Conservation (phyloP, 2,797 vertebrate species). For the Propithecus deckenii region DNA sequence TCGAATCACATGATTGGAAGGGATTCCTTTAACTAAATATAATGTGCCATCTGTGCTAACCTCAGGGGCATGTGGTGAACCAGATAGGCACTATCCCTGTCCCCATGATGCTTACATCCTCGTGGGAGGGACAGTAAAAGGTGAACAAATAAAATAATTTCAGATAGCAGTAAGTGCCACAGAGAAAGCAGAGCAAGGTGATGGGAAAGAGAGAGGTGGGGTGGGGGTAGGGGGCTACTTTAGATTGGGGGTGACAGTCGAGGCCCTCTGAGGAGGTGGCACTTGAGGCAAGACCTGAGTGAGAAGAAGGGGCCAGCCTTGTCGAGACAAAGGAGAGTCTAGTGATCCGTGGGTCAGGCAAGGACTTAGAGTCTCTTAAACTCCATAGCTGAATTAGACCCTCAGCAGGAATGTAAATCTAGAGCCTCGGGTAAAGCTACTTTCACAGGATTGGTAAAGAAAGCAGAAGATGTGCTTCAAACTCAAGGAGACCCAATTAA, state of each 20-base stretch:
- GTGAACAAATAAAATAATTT: not conserved
- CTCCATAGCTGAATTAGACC: not conserved
- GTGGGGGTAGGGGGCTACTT: fast-evolving
- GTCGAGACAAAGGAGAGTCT: not conserved
- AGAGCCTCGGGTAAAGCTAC: not conserved
- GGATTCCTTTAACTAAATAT: not conserved
- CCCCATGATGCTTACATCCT: not conserved
- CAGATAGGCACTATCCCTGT: not conserved
- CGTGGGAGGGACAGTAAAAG: not conserved
- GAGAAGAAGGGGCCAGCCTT: not conserved
- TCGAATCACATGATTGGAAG: not conserved
- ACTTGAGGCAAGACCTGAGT: not conserved
- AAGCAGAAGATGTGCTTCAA: not conserved
- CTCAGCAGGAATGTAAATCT: not conserved
- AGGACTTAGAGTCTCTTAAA: not conserved
- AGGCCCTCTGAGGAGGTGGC: not conserved
- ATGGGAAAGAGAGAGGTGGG: not conserved
- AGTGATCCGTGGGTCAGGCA: not conserved
- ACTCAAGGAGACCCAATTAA: not conserved
- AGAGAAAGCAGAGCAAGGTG: not conserved
- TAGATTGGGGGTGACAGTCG: not conserved
- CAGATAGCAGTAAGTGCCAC: not conserved
- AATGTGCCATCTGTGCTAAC: not conserved
- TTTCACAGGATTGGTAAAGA: not conserved
- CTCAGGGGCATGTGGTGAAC: not conserved